Conservation (phyloP, 2,888 invertebrate species). For the Andrena camellia region DNA sequence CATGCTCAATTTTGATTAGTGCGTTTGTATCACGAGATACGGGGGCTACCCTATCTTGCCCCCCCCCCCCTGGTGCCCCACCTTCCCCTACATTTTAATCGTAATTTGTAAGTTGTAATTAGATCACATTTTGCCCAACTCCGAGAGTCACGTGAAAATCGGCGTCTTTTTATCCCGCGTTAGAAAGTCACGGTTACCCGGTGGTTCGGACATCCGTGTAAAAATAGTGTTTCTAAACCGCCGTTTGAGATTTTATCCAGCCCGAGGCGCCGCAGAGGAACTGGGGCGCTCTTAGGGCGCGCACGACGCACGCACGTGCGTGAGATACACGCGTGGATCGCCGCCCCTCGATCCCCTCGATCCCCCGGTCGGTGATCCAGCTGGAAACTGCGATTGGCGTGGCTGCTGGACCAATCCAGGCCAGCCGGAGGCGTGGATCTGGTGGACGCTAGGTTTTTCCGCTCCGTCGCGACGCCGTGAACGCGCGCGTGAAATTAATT, state of each 20-base stretch:
- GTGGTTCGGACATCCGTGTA: background rate
- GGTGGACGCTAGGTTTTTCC: slow-evolving; percentile 28
- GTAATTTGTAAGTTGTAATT: too few relatives aligned
- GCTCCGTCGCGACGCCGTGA: slow-evolving; percentile 28
- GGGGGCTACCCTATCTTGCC: too few relatives aligned
- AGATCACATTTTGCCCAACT: too few relatives aligned
- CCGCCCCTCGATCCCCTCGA: background rate
- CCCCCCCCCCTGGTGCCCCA: too few relatives aligned
- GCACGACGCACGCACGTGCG: background rate
- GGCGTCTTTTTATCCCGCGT: too few relatives aligned
- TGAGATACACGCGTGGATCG: slow-evolving; percentile 16
- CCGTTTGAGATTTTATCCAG: background rate
- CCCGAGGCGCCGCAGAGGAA: background rate
- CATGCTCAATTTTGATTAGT: too few relatives aligned
- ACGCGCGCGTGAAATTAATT: slow-evolving; percentile 55
- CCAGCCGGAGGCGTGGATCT: slow-evolving; percentile 62
- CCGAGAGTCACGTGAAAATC: too few relatives aligned
- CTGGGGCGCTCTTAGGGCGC: background rate
- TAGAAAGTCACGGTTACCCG: too few relatives aligned
- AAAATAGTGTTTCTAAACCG: background rate
- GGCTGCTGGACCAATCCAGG: slow-evolving; percentile 63
- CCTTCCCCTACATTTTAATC: too few relatives aligned
- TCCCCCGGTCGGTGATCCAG: slow-evolving; percentile 15
- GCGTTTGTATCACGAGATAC: too few relatives aligned
- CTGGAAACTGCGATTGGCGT: slow-evolving; percentile 65